Base-by-base conservation (phyloP, 1,140 invertebrate genomes). In the Belonocnema kinseyi region DNA sequence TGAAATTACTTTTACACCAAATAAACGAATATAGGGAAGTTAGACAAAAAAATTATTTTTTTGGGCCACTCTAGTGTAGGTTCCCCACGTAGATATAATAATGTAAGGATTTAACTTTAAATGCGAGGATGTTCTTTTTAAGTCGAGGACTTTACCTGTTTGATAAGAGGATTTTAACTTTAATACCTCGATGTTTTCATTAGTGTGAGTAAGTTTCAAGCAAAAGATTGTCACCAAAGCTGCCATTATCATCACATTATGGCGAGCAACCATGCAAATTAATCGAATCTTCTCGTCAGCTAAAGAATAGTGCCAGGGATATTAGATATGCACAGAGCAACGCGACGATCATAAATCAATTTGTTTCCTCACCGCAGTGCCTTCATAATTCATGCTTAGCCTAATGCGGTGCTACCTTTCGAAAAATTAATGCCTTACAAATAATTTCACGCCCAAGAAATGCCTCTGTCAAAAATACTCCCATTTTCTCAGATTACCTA, bases 301-400 rank as follows among this genome's bases (percentile, higher is more conserved):
- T 80, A 85, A 88, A 88, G 86, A 87, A 87, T 82, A 85, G 79
- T 78, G 77, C 77, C 78, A 21, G 19, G 81, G 77, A 84, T 85
- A 89, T 88, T 83, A 85, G 82, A 83, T 89, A 90, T 89, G 87
- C 88, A 80, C 81, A 85, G 72, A 78, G 80, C 83, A 83, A 81
- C 83, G 81, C 82, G 46, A 75, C 78, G 83, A 84, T 83, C 88
- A 87, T 90, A 90, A 90, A 90, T 90, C 89, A 90, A 90, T 89
- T 90, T 89, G 87, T 88, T 89, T 89, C 85, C 87, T 80, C 81
- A 66, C 78, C 84, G 85, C 86, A 89, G 89, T 89, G 84, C 83
- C 85, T 90, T 90, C 87, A 88, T 90, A 89, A 90, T 89, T 90
- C 88, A 89, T 86, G 88, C 86, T 89, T 89, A 88, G 87, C 85